phyloP scores from a whole-genome alignment of 2,888 invertebrate species.

The Calephelis perditalis region DNA sequence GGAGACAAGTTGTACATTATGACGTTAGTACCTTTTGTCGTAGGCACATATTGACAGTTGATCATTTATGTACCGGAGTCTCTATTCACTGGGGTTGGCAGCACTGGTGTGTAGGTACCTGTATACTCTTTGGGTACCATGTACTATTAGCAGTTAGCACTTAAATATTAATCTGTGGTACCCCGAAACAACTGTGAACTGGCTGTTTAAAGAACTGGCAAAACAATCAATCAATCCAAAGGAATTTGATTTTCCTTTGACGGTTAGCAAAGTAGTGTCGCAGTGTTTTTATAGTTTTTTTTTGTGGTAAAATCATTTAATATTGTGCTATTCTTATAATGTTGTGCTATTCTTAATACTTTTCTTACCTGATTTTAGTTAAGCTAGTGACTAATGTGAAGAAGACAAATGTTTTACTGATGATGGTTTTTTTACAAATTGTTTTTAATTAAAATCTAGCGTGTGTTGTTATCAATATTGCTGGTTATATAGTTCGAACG shows the following conservation, averaged over 20 bases:
- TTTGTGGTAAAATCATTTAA: constrained; percentile 4
- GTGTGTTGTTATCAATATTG: constrained; percentile 47
- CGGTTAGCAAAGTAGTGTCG: constrained; percentile 9
- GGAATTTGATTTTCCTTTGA: constrained; percentile 32
- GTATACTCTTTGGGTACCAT: no score
- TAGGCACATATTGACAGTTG: no score
- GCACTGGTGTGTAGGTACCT: no score
- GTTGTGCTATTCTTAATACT: constrained; percentile 10
- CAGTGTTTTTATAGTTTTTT: constrained; percentile 3
- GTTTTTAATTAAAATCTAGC: constrained; percentile 50
- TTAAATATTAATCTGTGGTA: no score
- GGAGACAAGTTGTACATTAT: no score
- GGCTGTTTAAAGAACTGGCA: constrained; percentile 22
- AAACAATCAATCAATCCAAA: constrained; percentile 53
- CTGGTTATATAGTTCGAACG: constrained; percentile 46
- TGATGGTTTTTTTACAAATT: constrained; percentile 41
- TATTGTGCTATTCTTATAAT: constrained; percentile 12
- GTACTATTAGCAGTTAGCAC: no score
- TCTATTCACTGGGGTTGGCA: no score
- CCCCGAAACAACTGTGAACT: no score
- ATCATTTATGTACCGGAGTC: no score
- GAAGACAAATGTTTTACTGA: constrained; percentile 41
- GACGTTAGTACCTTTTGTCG: no score
- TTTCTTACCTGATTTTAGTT: constrained; percentile 25
- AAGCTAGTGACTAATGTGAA: constrained; percentile 39